phyloP scores from a whole-genome alignment of 2,113 vertebrate species.

The Atlantisia rogersi region DNA sequence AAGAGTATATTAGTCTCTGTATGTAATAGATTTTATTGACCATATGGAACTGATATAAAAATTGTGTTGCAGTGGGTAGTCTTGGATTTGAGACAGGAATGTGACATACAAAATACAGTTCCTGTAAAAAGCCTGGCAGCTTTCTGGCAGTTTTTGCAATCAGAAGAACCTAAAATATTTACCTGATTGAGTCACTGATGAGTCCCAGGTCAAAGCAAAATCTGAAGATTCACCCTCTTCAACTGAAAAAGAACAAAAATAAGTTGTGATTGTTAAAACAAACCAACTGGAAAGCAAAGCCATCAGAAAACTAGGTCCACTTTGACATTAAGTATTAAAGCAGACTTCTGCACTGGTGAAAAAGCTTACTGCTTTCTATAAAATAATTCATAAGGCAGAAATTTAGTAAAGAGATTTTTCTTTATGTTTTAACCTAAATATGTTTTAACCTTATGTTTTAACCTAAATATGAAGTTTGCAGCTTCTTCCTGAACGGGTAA shows the following conservation, averaged over 20 bases:
- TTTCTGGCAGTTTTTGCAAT: conserved; percentile 55
- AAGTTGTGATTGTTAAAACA: conserved; percentile 45
- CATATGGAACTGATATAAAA: conserved; percentile 87
- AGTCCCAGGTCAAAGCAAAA: conserved; percentile 91
- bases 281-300: not conserved
- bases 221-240: conserved; percentile 94
- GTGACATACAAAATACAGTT: conserved; percentile 68
- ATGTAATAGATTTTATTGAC: conserved; percentile 78
- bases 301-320: not conserved
- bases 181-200: conserved; percentile 89
- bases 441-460: not conserved
- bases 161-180: conserved; percentile 61
- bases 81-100: conserved; percentile 73
- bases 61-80: conserved; percentile 69
- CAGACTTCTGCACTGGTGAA: conserved; percentile 8
- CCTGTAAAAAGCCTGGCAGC: conserved; percentile 62
- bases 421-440: not conserved
- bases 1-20: conserved; percentile 71
- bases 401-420: not conserved
- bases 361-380: not conserved
- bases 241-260: conserved; percentile 81
- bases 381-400: not conserved
- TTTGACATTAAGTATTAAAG: conserved; percentile 28
- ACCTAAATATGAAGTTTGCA: not conserved
- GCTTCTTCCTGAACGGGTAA: not conserved